A percentile compares a stretch with the other conserved stretches of the same genome.
phyloP scores from a whole-genome alignment of 1,140 invertebrate genomes.

The Eciton burchellii region DNA sequence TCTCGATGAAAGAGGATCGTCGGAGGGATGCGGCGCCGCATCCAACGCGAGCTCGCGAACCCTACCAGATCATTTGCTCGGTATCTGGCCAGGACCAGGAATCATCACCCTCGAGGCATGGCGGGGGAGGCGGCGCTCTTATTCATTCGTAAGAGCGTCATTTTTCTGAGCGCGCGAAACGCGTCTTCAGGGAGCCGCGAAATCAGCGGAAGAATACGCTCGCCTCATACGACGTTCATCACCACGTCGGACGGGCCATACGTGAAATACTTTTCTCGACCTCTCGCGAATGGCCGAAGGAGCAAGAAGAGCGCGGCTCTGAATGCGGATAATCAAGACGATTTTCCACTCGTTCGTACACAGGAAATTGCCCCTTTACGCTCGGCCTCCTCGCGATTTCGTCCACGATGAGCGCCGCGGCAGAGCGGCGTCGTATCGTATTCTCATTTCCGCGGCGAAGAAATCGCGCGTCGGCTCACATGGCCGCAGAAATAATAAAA shows the following conservation, averaged over 20 bases:
- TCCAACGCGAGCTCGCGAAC: slow-evolving; percentile 14
- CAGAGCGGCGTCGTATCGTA: neutral
- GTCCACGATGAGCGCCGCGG: neutral
- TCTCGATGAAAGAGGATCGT: neutral
- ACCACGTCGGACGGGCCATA: neutral
- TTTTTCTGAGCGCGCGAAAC: slow-evolving; percentile 11
- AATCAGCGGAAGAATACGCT: neutral
- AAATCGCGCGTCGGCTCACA: neutral
- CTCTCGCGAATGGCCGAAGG: neutral
- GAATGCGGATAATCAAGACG: too few relatives aligned
- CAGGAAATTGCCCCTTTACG: too few relatives aligned
- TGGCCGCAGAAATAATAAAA: neutral
- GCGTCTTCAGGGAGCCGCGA: slow-evolving; percentile 8
- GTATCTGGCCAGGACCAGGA: slow-evolving; percentile 11
- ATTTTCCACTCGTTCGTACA: too few relatives aligned
- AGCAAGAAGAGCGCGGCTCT: neutral
- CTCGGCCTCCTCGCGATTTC: too few relatives aligned
- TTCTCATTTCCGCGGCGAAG: neutral
- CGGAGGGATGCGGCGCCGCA: neutral
- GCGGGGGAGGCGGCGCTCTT: slow-evolving; percentile 17
- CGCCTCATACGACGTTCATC: slow-evolving; percentile 16
- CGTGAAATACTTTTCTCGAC: neutral
- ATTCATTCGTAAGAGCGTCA: slow-evolving; percentile 22
- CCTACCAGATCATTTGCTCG: slow-evolving; percentile 15
- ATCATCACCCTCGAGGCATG: neutral